These are phyloP conservation scores for Tiliacea citrago DNA, from an alignment of 2,888 invertebrate genomes.

Conservation along the genomic window DNA sequence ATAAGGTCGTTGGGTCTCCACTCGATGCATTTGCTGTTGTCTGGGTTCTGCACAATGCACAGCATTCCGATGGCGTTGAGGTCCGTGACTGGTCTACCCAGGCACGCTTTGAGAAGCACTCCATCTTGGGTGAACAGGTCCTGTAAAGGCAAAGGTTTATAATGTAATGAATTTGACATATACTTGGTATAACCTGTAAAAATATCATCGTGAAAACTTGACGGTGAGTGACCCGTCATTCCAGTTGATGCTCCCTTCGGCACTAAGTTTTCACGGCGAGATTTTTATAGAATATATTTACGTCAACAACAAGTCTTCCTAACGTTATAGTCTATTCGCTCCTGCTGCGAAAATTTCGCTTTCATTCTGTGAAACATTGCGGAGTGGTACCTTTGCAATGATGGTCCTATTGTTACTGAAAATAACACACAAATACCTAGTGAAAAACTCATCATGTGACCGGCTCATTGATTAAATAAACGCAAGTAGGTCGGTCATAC, in stretches of 20 bases:
- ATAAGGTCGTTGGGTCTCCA: constrained; percentile 96
- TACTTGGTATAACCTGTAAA: no score
- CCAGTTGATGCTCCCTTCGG: no score
- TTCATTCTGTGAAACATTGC: background rate
- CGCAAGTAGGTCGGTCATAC: constrained; percentile 8
- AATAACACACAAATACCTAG: background rate
- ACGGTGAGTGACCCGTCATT: background rate
- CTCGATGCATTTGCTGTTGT: constrained; percentile 93
- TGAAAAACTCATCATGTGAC: constrained; percentile 3
- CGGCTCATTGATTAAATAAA: constrained; percentile 11
- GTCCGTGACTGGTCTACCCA: constrained; percentile 91
- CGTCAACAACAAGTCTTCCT: background rate
- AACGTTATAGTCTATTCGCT: background rate
- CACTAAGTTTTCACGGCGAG: background rate
- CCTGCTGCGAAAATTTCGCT: background rate
- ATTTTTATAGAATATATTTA: background rate
- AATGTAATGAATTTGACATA: background rate
- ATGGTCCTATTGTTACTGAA: constrained; percentile 1
- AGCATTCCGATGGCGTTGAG: constrained; percentile 93
- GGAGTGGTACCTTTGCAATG: background rate
- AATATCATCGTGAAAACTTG: background rate
- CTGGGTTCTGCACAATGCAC: constrained; percentile 92
- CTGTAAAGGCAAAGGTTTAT: constrained; percentile 77
- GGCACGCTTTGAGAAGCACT: constrained; percentile 93
- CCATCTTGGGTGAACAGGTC: constrained; percentile 95